Evolutionary conservation across 2,113 vertebrate genomes (phyloP).

Genomic region (Lophochroa leadbeateri): DNA sequence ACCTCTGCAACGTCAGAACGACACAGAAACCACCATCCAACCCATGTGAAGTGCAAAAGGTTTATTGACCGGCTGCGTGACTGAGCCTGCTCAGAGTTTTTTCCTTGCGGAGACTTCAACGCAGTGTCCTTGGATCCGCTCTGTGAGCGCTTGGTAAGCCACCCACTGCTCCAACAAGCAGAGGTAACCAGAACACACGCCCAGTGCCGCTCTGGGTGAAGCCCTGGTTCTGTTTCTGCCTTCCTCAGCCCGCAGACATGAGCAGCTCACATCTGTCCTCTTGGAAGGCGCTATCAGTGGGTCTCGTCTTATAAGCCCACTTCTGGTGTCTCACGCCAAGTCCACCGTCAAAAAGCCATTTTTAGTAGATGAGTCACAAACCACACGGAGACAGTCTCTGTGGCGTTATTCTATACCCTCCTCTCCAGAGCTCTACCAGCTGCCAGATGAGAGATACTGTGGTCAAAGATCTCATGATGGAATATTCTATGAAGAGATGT

Average conservation of each 20-base stretch:
- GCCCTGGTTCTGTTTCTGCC: background rate
- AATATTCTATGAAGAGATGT: constrained; percentile 52
- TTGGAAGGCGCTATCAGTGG: background rate
- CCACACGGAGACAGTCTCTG: constrained; percentile 10
- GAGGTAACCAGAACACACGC: background rate
- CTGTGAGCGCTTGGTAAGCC: fast-evolving
- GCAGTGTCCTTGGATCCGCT: fast-evolving
- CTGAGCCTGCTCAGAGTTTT: background rate
- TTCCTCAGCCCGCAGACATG: background rate
- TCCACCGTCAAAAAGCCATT: background rate
- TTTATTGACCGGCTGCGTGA: background rate
- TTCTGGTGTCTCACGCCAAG: background rate
- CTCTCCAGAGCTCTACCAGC: background rate
- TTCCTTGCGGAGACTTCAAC: background rate
- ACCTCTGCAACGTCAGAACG: fast-evolving
- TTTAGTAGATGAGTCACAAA: constrained; percentile 18
- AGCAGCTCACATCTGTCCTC: background rate
- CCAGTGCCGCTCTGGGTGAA: background rate
- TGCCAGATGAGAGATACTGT: background rate
- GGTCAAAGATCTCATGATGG: constrained; percentile 31
- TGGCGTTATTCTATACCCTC: background rate
- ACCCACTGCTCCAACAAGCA: background rate
- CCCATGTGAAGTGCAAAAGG: background rate
- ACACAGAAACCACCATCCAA: background rate
- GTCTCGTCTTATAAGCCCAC: background rate